Percentiles rank a stretch among this genome's conserved stretches.
Evolutionary conservation across 2,888 invertebrate species (phyloP).

Genomic region (Petrophora chlorosata): DNA sequence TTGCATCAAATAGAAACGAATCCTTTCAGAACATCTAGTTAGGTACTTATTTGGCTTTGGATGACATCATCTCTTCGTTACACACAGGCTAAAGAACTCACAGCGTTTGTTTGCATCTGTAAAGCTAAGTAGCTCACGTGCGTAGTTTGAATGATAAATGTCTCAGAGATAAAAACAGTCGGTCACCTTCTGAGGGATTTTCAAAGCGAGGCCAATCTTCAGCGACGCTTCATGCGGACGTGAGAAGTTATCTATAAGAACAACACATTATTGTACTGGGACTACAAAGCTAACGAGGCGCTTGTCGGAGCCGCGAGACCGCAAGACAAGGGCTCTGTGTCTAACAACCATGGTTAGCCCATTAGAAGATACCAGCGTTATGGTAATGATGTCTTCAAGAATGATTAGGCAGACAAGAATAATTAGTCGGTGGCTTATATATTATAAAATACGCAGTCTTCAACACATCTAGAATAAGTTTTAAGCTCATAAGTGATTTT

Average conservation of each 20-base stretch:
- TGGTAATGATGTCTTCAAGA: constrained; percentile 5
- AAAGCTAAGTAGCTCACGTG: constrained; percentile 39
- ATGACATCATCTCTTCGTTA: constrained; percentile 36
- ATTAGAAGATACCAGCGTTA: constrained; percentile 13
- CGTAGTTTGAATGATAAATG: constrained; percentile 53
- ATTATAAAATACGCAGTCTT: no score
- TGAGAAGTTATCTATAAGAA: constrained; percentile 44
- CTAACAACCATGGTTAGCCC: constrained; percentile 19
- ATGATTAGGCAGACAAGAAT: constrained; percentile 4
- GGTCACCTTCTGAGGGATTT: constrained; percentile 49
- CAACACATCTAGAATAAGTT: no score
- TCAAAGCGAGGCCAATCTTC: constrained; percentile 57
- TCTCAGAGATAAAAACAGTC: constrained; percentile 53
- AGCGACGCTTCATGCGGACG: constrained; percentile 57
- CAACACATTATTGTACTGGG: constrained; percentile 56
- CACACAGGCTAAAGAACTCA: constrained; percentile 32
- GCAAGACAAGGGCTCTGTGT: constrained; percentile 28
- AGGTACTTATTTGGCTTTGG: constrained; percentile 15
- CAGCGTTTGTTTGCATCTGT: constrained; percentile 20
- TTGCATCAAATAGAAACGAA: constrained; percentile 23
- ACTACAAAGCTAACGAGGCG: constrained; percentile 43
- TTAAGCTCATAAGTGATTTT: no score
- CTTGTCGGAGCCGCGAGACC: constrained; percentile 31
- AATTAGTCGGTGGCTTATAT: no score
- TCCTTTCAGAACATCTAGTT: constrained; percentile 23